Evolutionary conservation across 2,797 vertebrate genomes (phyloP).

Genomic region (Loriculus beryllinus): DNA sequence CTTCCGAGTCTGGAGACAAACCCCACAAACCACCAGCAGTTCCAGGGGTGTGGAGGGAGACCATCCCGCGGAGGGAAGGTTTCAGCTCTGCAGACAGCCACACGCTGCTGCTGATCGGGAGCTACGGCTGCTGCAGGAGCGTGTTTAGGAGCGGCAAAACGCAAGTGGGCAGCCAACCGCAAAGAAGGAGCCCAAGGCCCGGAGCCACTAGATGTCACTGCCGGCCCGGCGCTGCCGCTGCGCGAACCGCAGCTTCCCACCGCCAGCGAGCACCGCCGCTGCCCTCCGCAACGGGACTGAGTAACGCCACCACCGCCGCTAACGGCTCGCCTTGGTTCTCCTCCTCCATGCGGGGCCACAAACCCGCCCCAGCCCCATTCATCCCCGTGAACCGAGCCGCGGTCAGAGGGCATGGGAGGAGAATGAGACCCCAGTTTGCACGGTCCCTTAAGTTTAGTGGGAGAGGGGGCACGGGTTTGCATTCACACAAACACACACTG

Average conservation of each 20-base stretch:
- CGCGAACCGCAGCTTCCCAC: background rate
- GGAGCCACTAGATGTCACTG: conserved; percentile 76
- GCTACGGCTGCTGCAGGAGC: background rate
- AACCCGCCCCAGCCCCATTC: no score
- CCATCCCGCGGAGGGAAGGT: rapidly evolving
- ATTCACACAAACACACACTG: rapidly evolving
- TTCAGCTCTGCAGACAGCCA: background rate
- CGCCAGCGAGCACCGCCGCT: background rate
- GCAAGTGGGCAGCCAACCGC: background rate
- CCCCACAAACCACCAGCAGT: background rate
- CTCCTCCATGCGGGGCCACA: background rate
- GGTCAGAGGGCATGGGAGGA: background rate
- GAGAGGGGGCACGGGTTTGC: background rate
- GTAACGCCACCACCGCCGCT: background rate
- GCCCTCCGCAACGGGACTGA: background rate
- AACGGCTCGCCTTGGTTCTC: rapidly evolving
- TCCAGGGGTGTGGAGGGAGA: rapidly evolving
- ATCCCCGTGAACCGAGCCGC: background rate
- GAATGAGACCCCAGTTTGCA: no score
- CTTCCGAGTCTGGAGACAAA: background rate
- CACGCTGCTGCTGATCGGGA: rapidly evolving
- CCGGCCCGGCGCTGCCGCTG: conserved; percentile 23
- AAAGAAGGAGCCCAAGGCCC: background rate
- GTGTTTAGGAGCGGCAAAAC: background rate
- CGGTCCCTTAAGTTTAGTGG: rapidly evolving